Evolutionary conservation across 2,797 vertebrate species (phyloP).

Genomic region (Acropternis orthonyx): DNA sequence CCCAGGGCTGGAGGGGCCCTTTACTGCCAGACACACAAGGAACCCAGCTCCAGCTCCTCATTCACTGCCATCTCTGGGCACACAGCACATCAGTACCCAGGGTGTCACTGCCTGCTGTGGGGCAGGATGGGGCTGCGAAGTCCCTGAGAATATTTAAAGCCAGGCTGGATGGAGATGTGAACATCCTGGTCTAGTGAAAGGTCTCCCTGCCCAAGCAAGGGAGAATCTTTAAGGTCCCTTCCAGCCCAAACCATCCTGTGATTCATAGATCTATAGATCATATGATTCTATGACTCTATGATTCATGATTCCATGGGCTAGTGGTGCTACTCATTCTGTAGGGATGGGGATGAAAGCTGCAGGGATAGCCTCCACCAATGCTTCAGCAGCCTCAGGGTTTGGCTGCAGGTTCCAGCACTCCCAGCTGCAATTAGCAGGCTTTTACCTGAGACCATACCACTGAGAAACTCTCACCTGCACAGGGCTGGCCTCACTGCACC

Average conservation of each 20-base stretch:
- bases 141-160: neutral
- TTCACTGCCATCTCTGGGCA: neutral
- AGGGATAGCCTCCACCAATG: rapidly evolving
- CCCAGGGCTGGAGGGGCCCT: neutral
- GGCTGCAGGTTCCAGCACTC: neutral
- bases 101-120: rapidly evolving
- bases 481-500: neutral
- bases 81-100: neutral
- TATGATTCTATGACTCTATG: too few relatives aligned
- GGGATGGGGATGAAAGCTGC: neutral
- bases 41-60: neutral
- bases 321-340: neutral
- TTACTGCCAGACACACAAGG: neutral
- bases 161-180: neutral
- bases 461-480: rapidly evolving
- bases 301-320: neutral
- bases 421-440: neutral
- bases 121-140: neutral
- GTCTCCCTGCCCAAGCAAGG: neutral
- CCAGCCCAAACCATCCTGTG: neutral
- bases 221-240: neutral
- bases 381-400: neutral
- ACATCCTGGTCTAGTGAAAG: neutral
- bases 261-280: too few relatives aligned
- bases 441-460: rapidly evolving